Evolutionary conservation across 2,113 vertebrate genomes (phyloP).

Genomic region (Anguilla japonica): DNA sequence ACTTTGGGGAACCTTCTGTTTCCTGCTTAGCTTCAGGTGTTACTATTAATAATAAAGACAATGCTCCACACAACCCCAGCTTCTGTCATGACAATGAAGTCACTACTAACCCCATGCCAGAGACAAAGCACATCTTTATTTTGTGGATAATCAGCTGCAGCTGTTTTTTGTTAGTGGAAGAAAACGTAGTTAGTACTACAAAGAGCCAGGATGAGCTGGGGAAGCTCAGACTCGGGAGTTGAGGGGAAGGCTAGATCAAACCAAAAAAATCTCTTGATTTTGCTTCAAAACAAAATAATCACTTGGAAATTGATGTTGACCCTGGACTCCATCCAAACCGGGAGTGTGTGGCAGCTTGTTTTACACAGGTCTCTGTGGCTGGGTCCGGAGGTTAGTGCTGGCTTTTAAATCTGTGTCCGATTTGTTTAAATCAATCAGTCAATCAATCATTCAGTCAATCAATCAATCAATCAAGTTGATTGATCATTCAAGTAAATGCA

Average conservation of each 20-base stretch:
- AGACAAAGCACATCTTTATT: no score
- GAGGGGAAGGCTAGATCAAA: neutral
- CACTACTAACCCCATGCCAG: neutral
- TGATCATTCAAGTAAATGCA: no score
- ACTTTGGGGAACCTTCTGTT: neutral
- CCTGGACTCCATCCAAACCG: neutral
- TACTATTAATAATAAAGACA: neutral
- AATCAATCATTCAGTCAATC: no score
- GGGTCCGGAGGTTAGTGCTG: neutral
- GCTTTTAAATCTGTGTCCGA: neutral
- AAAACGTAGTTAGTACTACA: neutral
- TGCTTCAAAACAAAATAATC: neutral
- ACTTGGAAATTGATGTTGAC: neutral
- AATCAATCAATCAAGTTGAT: no score
- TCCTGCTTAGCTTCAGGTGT: neutral
- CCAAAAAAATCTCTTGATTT: neutral
- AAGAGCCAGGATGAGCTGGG: neutral
- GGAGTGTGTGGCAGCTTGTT: neutral
- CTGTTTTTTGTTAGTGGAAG: neutral
- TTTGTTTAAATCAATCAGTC: neutral
- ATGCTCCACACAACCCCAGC: neutral
- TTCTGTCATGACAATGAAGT: neutral
- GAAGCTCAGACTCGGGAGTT: neutral
- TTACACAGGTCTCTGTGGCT: neutral
- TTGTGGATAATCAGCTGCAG: no score